Percentiles rank a stretch among this genome's conserved stretches.
Conservation (phyloP, 2,888 invertebrate species). For the Sphecodes monilicornis region DNA sequence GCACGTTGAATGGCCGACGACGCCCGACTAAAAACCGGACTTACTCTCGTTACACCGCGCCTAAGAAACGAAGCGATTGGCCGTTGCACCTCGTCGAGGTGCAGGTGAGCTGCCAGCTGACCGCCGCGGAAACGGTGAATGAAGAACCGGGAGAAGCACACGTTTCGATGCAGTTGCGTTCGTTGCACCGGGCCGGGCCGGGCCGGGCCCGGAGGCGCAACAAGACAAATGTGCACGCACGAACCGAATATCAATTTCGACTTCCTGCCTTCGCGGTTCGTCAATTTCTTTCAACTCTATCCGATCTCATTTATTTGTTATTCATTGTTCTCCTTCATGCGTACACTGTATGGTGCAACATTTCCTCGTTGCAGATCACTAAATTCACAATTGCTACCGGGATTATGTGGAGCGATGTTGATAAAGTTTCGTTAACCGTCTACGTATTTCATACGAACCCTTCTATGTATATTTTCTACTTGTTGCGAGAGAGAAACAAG, state of each 20-base stretch:
- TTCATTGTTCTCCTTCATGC: neutral
- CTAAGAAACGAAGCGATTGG: conserved; percentile 63
- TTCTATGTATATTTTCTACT: too few species aligned
- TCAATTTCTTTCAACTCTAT: neutral
- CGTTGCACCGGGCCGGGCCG: conserved; percentile 1
- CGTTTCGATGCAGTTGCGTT: conserved; percentile 38
- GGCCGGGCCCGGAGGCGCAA: conserved; percentile 40
- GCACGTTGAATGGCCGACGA: conserved; percentile 49
- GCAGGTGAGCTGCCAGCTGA: conserved; percentile 55
- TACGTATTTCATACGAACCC: too few species aligned
- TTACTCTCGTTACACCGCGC: conserved; percentile 59
- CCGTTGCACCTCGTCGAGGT: conserved; percentile 52
- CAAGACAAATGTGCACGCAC: conserved; percentile 53
- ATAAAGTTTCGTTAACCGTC: too few species aligned
- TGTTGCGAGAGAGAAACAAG: too few species aligned
- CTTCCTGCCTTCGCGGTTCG: conserved; percentile 14
- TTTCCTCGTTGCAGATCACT: neutral
- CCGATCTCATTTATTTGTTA: neutral
- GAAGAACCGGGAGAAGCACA: conserved; percentile 53
- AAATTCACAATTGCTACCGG: too few species aligned
- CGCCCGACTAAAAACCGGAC: conserved; percentile 65
- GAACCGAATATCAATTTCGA: conserved; percentile 43
- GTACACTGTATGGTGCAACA: neutral
- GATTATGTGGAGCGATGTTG: too few species aligned
- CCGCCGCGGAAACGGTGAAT: conserved; percentile 63